Conservation (phyloP, 2,797 vertebrate species). For the Coregonus suidteri region DNA sequence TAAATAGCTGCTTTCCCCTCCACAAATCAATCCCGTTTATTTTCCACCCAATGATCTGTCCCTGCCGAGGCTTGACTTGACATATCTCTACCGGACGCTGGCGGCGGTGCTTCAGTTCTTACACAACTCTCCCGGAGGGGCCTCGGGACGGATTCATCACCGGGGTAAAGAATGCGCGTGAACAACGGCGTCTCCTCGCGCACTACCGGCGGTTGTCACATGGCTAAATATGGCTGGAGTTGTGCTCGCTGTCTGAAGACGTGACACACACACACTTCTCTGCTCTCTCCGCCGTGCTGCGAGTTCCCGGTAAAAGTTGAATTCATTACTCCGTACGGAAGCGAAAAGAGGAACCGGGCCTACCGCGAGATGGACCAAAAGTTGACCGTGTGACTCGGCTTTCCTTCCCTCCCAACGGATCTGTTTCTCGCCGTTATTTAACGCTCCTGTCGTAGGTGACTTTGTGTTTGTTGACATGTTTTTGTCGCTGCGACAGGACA, state of each 20-base stretch:
- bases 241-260: slow-evolving; percentile 10
- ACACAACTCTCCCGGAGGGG: neutral
- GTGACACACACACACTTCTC: neutral
- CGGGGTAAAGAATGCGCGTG: neutral
- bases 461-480: neutral
- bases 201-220: slow-evolving; percentile 45
- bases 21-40: neutral
- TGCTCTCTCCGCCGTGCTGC: neutral
- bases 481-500: neutral
- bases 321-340: slow-evolving; percentile 4
- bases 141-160: neutral
- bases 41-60: neutral
- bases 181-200: neutral
- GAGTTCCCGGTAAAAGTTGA: neutral
- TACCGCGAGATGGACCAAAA: slow-evolving; percentile 13
- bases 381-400: slow-evolving; percentile 47
- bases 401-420: slow-evolving; percentile 1
- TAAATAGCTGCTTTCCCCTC: neutral
- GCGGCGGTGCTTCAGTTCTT: neutral
- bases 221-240: slow-evolving; percentile 41
- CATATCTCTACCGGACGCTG: neutral
- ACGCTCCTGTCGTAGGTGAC: neutral
- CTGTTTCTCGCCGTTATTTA: neutral
- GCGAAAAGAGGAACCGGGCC: slow-evolving; percentile 43
- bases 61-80: neutral